Evolutionary conservation across 2,113 vertebrate genomes (phyloP).

Genomic region (Ictidomys tridecemlineatus): DNA sequence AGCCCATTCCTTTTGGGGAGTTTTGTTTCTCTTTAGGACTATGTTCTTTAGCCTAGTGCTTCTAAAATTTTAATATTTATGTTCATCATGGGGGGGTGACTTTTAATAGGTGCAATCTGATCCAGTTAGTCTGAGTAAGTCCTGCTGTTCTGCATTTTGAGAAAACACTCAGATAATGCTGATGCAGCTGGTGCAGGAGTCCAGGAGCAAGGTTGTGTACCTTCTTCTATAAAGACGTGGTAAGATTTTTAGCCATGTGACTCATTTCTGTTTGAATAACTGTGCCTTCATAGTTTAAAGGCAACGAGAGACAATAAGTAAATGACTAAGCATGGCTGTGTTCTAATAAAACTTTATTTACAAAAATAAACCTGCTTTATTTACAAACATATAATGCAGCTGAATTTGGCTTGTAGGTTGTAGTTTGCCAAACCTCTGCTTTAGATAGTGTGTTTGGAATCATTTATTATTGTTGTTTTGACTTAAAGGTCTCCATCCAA

Average conservation of each 20-base stretch:
- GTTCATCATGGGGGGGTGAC: neutral
- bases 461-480: neutral
- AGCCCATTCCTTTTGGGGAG: neutral
- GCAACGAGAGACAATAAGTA: neutral
- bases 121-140: neutral
- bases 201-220: neutral
- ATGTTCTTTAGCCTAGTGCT: neutral
- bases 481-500: neutral
- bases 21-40: slow-evolving; percentile 21
- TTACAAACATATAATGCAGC: neutral
- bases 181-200: fast-evolving
- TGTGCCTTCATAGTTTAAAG: neutral
- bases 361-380: neutral
- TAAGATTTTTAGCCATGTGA: neutral
- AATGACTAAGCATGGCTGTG: neutral
- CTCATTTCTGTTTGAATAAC: neutral
- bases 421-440: neutral
- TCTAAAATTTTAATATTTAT: neutral
- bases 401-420: neutral
- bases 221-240: neutral
- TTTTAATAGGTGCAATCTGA: neutral
- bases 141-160: neutral
- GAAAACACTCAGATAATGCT: neutral
- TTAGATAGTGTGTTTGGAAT: slow-evolving; percentile 28
- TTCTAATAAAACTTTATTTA: neutral